Evolutionary conservation across 2,888 invertebrate species (phyloP).

Genomic region (Colletes collaris): DNA sequence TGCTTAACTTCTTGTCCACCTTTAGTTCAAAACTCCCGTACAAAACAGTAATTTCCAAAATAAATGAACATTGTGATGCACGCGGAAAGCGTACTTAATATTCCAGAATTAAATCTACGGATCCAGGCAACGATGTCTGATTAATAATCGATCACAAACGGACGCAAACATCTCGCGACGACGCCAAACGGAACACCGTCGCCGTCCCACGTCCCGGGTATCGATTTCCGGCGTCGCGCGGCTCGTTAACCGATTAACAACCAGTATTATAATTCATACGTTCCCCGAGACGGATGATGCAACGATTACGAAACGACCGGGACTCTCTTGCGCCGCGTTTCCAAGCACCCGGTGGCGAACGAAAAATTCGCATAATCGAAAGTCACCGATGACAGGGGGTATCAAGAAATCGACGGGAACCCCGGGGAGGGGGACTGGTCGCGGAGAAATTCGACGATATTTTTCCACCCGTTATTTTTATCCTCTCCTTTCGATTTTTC

Average conservation of each 20-base stretch:
- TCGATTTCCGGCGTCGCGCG: slow-evolving; percentile 39
- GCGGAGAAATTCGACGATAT: slow-evolving; percentile 42
- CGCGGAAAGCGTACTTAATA: no score
- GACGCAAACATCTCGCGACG: slow-evolving; percentile 4
- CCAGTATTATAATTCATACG: slow-evolving; percentile 44
- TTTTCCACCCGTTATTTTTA: neutral
- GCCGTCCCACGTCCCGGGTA: slow-evolving; percentile 19
- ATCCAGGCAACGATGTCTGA: neutral
- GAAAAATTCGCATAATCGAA: slow-evolving; percentile 6
- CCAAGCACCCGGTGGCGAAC: neutral
- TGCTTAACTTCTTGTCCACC: no score
- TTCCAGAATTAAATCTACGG: no score
- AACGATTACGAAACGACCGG: slow-evolving; percentile 43
- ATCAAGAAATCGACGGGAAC: slow-evolving; percentile 12
- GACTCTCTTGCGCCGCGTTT: neutral
- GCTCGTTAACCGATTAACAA: slow-evolving; percentile 56
- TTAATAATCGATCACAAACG: slow-evolving; percentile 13
- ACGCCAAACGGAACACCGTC: slow-evolving; percentile 3
- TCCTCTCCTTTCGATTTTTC: neutral
- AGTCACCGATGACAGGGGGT: neutral
- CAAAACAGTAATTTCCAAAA: no score
- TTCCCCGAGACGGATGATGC: slow-evolving; percentile 34
- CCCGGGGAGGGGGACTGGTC: neutral
- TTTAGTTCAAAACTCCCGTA: no score
- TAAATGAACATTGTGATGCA: no score